phyloP scores from a whole-genome alignment of 1,140 invertebrate species.

The Plodia interpunctella region DNA sequence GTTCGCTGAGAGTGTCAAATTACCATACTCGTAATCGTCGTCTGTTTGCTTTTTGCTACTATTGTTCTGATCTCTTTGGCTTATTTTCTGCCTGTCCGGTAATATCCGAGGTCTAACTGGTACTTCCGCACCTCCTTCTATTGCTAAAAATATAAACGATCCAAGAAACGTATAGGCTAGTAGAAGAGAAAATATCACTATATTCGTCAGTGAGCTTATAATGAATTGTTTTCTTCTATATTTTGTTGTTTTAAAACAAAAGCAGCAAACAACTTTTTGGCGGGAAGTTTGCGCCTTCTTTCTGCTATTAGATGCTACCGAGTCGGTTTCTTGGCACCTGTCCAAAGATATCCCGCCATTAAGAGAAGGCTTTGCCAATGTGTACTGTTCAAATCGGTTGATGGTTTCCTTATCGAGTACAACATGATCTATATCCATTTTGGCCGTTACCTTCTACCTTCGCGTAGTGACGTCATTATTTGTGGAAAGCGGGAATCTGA shows the following conservation, averaged over 20 bases:
- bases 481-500: conserved; percentile 43
- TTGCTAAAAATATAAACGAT: conserved; percentile 94
- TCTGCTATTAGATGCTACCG: conserved; percentile 68
- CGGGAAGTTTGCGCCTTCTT: conserved; percentile 65
- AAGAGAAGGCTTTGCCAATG: conserved; percentile 61
- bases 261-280: conserved; percentile 74
- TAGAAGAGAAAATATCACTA: conserved; percentile 91
- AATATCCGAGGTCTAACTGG: conserved; percentile 64
- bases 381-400: conserved; percentile 69
- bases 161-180: conserved; percentile 93
- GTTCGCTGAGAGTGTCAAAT: conserved; percentile 68
- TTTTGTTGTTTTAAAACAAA: conserved; percentile 77
- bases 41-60: conserved; percentile 52
- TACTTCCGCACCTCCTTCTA: conserved; percentile 82
- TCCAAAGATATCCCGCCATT: conserved; percentile 69
- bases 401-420: conserved; percentile 70
- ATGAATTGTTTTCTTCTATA: conserved; percentile 76
- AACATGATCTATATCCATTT: conserved; percentile 71
- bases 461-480: conserved; percentile 44
- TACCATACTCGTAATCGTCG: conserved; percentile 61
- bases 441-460: conserved; percentile 47
- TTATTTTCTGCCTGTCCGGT: conserved; percentile 70
- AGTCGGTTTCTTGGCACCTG: conserved; percentile 70
- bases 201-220: conserved; percentile 87
- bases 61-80: conserved; percentile 44